Evolutionary conservation across 2,113 vertebrate species (phyloP).

Genomic region (Physeter macrocephalus): DNA sequence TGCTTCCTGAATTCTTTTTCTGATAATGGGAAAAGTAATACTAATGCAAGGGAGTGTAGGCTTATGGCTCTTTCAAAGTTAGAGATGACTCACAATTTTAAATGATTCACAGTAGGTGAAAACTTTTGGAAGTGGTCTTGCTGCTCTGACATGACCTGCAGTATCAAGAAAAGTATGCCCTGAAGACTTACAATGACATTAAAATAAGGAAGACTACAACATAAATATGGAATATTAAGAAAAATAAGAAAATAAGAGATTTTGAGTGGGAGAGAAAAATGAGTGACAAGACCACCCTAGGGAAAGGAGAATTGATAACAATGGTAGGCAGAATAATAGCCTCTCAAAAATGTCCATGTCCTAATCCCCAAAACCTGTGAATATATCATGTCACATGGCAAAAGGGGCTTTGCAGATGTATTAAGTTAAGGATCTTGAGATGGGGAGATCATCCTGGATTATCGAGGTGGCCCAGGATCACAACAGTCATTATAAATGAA

Average conservation of each 20-base stretch:
- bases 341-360: not conserved
- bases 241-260: not conserved
- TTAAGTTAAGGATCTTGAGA: not conserved
- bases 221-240: not conserved
- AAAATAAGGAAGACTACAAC: not conserved
- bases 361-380: not conserved
- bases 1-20: not conserved
- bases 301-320: not conserved
- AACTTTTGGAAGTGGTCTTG: conserved; percentile 14
- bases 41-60: not conserved
- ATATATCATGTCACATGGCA: not conserved
- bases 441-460: not conserved
- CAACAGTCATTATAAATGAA: not conserved
- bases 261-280: not conserved
- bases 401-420: not conserved
- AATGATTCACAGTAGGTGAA: conserved; percentile 22
- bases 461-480: not conserved
- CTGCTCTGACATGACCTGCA: not conserved
- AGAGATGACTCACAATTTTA: conserved; percentile 27
- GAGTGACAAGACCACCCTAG: not conserved
- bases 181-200: conserved; percentile 13
- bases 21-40: not conserved
- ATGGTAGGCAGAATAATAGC: not conserved
- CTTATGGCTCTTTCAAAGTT: not conserved
- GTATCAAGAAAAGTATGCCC: not conserved